Base-by-base conservation (phyloP, 2,113 vertebrate genomes). In the Pterocles orientalis region DNA sequence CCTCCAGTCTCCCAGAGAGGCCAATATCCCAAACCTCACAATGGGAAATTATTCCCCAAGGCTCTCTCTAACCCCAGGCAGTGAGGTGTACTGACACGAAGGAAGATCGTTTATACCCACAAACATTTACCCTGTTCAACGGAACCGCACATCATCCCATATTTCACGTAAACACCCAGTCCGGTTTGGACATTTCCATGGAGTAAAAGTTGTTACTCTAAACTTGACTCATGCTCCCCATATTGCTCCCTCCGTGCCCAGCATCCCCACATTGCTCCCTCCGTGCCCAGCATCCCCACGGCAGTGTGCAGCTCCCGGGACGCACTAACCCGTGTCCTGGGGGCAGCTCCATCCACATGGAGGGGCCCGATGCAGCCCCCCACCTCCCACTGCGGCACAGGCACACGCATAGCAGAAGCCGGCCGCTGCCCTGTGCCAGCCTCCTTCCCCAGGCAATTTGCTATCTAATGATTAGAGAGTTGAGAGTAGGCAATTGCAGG, bases 231-330 rank as follows among this genome's bases (percentile, higher is more conserved):
- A 13, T 29, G 29, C 54, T 51, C 12, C 14, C 34, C 56, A 41
- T 14, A 41, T 14, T 41, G 41, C 41, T 41, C 20, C 28, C 45
- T 3, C 61, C 31, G 1, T 0, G 7, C 43, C 1, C 24, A 26
- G 45, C 14, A 12, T 17, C 41, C 48, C 36, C 36, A 36, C 36
- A 36, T 36, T 36, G 7, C 36, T 36, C 36, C 36, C 36, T 36
- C 36, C 36, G 9, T 36, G 36, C 36, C 36, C 36, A 36, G 36
- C 14, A 12, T 17, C 41, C 48, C 45, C 1, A 2, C 34, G 6
- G 25, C 2, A 0, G 34, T 1, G 3, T 2, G 14, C 4, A 0
- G 13, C 3, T 31, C 50, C 69, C 43, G 2, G 71, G 14, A 12
- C 41, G 39, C 39, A 41, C 41, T 41, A 41, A 41, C 41, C 31